Evolutionary conservation across 2,797 vertebrate genomes (phyloP).

Genomic region (Carapus acus): DNA sequence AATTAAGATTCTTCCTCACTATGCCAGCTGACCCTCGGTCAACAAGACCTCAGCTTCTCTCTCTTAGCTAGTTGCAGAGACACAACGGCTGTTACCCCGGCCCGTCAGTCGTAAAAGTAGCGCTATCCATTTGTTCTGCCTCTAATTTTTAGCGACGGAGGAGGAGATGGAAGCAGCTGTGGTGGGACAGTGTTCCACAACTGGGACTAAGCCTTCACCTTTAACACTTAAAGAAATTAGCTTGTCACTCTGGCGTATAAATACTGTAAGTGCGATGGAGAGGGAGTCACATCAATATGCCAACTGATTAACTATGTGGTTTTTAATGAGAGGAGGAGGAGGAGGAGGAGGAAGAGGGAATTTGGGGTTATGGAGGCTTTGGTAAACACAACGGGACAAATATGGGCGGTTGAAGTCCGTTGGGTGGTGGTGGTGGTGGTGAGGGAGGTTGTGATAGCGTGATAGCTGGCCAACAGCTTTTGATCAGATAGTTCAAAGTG

Average conservation of each 20-base stretch:
- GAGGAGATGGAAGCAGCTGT: constrained; percentile 25
- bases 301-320: constrained; percentile 54
- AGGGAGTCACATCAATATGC: constrained; percentile 59
- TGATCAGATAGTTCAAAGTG: constrained; percentile 76
- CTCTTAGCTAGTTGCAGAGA: constrained; percentile 21
- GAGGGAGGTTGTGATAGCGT: too few species aligned
- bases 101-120: constrained; percentile 32
- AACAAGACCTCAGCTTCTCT: constrained; percentile 14
- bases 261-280: constrained; percentile 57
- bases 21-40: constrained; percentile 32
- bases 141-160: too few species aligned
- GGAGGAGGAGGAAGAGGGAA: constrained; percentile 18
- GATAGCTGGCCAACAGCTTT: constrained; percentile 67
- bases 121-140: too few species aligned
- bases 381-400: constrained; percentile 51
- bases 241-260: constrained; percentile 65
- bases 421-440: too few species aligned
- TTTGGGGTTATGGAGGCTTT: constrained; percentile 27
- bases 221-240: constrained; percentile 49
- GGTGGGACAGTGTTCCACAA: too few species aligned
- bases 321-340: constrained; percentile 43
- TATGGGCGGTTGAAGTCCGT: too few species aligned
- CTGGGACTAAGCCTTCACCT: too few species aligned
- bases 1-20: constrained; percentile 46
- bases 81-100: constrained; percentile 29